Evolutionary conservation across 2,888 invertebrate genomes (phyloP).

Genomic region (Nemurella pictetii): DNA sequence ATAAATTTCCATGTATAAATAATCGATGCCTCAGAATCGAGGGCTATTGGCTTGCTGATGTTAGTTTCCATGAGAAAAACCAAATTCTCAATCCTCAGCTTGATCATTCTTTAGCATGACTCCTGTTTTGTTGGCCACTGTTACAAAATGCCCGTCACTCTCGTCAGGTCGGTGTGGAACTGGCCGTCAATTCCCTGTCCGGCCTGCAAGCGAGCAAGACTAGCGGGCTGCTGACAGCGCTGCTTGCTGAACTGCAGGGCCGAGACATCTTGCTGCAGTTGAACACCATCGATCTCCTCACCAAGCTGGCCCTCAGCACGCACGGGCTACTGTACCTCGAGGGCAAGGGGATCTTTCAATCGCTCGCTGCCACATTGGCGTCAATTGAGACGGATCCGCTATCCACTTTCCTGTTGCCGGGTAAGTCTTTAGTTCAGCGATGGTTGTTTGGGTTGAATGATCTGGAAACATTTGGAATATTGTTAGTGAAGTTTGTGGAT

Average conservation of each 20-base stretch:
- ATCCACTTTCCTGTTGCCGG: constrained; percentile 69
- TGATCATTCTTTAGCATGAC: too few relatives aligned
- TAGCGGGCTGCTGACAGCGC: constrained; percentile 65
- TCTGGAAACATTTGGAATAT: too few relatives aligned
- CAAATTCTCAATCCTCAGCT: too few relatives aligned
- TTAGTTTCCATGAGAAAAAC: too few relatives aligned
- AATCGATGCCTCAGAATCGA: too few relatives aligned
- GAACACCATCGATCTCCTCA: constrained; percentile 78
- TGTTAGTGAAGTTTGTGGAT: too few relatives aligned
- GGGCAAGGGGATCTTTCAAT: constrained; percentile 64
- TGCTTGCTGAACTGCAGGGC: constrained; percentile 67
- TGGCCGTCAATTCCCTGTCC: constrained; percentile 63
- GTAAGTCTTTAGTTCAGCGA: constrained; percentile 49
- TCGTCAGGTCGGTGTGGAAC: constrained; percentile 65
- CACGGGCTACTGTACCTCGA: constrained; percentile 77
- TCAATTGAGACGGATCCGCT: constrained; percentile 64
- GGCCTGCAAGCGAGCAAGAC: constrained; percentile 62
- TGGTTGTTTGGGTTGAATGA: too few relatives aligned
- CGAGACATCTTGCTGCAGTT: constrained; percentile 78
- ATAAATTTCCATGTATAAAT: too few relatives aligned
- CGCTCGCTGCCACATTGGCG: constrained; percentile 64
- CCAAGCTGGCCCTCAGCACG: constrained; percentile 67
- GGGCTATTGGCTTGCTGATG: too few relatives aligned
- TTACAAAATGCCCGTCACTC: too few relatives aligned
- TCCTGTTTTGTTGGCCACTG: too few relatives aligned